Evolutionary conservation across 1,140 invertebrate genomes (phyloP), one percentile per base, ranked within the genome.

Genomic region (Galleria mellonella): DNA sequence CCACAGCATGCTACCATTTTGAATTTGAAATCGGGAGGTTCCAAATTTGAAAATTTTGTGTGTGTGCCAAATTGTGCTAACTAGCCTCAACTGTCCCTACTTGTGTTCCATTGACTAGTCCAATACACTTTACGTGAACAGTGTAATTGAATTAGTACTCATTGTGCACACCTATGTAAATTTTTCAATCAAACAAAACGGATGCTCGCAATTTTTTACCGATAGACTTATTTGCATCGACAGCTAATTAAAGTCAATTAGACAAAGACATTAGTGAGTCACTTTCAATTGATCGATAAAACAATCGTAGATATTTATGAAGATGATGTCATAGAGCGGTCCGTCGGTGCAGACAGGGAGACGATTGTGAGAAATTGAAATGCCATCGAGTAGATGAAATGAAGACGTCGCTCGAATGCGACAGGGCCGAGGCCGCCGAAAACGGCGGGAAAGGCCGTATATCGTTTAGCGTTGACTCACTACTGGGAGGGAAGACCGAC

Each of bases 401-500:
- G 83, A 86, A 86, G 79, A 86, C 83, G 49, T 68, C 81, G 71
- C 64, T 83, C 43, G 81, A 83, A 67, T 81, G 73, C 62, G 79
- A 83, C 61, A 71, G 81, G 57, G 72, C 78, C 39, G 76, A 85
- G 44, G 59, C 70, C 72, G 76, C 73, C 42, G 77, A 81, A 12
- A 72, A 59, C 59, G 69, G 62, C 61, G 73, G 72, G 15, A 87
- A 83, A 43, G 83, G 75, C 45, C 62, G 83, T 5, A 87, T 87
- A 47, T 86, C 84, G 6, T 87, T 87, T 47, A 86, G 82, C 47
- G 84, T 87, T 3, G 84, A 87, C 52, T 74, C 82, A 0, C 51
- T 87, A 4, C 45, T 87, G 28, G 72, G 78, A 6, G 61, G 70
- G 17, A 77, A 72, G 45, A 54, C 45, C 2, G 65, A 74, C 11